Percentiles rank a stretch among this genome's conserved stretches.
phyloP scores from a whole-genome alignment of 2,797 vertebrate genomes.

The Peromyscus attwateri region DNA sequence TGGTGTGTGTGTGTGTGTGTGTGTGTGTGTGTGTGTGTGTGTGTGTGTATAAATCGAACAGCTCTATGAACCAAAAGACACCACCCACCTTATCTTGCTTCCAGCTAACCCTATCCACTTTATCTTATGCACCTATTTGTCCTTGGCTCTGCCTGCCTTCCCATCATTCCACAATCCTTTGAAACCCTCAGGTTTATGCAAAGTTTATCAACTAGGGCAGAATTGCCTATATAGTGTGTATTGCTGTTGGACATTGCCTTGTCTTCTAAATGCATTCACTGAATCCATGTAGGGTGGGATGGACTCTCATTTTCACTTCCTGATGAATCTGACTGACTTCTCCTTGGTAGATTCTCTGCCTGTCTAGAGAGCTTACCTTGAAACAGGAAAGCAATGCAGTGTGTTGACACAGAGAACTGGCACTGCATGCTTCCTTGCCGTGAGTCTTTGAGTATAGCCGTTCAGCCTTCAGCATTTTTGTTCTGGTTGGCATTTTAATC shows the following conservation, averaged over 20 bases:
- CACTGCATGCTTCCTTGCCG: background rate
- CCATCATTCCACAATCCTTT: background rate
- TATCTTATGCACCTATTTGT: background rate
- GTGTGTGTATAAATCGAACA: background rate
- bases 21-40: background rate
- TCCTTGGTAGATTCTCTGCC: background rate
- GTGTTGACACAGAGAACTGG: background rate
- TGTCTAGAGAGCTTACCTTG: background rate
- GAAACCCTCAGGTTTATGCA: constrained; percentile 7
- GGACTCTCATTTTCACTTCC: background rate
- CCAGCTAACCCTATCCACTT: background rate
- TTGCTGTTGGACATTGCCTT: background rate
- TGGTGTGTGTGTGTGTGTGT: background rate
- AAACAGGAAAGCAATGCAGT: background rate
- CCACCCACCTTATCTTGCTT: background rate
- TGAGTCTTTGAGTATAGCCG: background rate
- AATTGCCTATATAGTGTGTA: background rate
- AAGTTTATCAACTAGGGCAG: background rate
- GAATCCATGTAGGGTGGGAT: background rate
- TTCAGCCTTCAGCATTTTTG: background rate
- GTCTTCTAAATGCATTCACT: background rate
- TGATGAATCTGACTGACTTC: background rate
- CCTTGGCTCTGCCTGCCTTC: background rate
- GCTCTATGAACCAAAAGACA: background rate
- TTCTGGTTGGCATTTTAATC: constrained; percentile 39